Base-by-base conservation (phyloP, 2,888 invertebrate species). In the Archips crataeganus region DNA sequence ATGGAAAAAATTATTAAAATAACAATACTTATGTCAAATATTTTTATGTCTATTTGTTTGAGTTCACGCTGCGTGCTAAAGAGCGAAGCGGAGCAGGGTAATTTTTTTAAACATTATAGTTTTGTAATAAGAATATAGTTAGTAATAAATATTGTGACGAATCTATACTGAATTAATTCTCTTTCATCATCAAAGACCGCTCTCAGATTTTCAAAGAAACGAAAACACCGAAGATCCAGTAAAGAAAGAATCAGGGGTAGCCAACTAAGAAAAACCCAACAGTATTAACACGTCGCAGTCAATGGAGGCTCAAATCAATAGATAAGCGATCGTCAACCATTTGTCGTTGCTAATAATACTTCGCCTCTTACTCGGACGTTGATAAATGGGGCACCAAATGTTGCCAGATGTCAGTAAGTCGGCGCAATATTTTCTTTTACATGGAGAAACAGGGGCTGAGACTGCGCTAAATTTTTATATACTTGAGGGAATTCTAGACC, bases 241-340 rank as follows among this genome's bases (percentile, higher is more conserved):
- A 63, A 57, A 13, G 5, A 63, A 6, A 45, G n/a, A 23, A 13
- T 11, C 67, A 60, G 59, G 34, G 59, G 42, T 59, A 68, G 42
- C 13, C 45, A 67, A 47, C 63, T 39, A 42, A 62, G 51, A 69
- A 51, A 42, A 32, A 34, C 65, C 65, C 51, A 69, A 70, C 65
- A 70, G 72, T 60, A 75, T 75, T 75, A 66, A 66, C 62, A 69
- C 61, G 69, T 75, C 72, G 62, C 13, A 72, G 72, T 72, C 72
- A 49, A 82, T 80, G 76, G 82, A 83, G 80, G 81, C 81, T 79
- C 82, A 79, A 84, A 85, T 84, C 83, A 80, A 85, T 83, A 84
- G 89, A 88, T 89, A 88, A 84, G 82, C 85, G 82, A 89, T 86
- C 78, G 82, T 77, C 80, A 75, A 82, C 85, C 85, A 87, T 90